Percentiles rank a stretch among this genome's conserved stretches.
These are phyloP conservation scores for Vidua chalybeata DNA, from an alignment of 2,113 vertebrate species.

Conservation along the genomic window DNA sequence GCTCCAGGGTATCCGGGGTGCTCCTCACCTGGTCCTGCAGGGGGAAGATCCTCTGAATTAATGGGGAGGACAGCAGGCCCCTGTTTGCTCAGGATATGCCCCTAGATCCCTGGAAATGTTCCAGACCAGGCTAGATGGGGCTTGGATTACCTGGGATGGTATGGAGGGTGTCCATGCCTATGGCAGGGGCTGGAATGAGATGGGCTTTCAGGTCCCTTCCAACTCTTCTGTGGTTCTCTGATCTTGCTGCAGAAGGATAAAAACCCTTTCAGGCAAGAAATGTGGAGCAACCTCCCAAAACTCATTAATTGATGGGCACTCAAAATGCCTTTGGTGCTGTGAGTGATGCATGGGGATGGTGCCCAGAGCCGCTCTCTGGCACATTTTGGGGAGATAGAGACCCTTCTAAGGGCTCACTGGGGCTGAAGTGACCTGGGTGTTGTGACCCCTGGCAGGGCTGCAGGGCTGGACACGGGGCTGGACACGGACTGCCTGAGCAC, in stretches of 20 bases:
- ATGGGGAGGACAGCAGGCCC: neutral
- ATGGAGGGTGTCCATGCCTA: neutral
- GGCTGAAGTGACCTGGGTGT: neutral
- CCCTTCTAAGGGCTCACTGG: accelerated
- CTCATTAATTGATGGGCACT: neutral
- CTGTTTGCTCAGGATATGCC: neutral
- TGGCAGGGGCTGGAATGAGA: neutral
- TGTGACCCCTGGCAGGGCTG: constrained; percentile 71
- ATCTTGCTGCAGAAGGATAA: neutral
- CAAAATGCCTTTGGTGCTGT: neutral
- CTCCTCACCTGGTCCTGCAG: neutral
- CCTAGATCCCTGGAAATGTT: neutral
- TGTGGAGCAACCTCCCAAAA: neutral
- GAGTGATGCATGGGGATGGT: accelerated
- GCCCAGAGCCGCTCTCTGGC: neutral
- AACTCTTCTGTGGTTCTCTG: neutral
- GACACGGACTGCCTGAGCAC: constrained; percentile 84
- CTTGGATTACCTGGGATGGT: neutral
- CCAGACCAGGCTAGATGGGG: accelerated
- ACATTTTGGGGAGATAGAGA: neutral
- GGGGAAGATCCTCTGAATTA: neutral
- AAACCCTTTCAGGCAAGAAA: neutral
- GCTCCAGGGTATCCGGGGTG: neutral
- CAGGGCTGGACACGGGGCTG: constrained; percentile 45
- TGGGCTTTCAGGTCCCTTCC: neutral